Conservation (phyloP, 2,797 vertebrate species). For the Galagoides demidoff region DNA sequence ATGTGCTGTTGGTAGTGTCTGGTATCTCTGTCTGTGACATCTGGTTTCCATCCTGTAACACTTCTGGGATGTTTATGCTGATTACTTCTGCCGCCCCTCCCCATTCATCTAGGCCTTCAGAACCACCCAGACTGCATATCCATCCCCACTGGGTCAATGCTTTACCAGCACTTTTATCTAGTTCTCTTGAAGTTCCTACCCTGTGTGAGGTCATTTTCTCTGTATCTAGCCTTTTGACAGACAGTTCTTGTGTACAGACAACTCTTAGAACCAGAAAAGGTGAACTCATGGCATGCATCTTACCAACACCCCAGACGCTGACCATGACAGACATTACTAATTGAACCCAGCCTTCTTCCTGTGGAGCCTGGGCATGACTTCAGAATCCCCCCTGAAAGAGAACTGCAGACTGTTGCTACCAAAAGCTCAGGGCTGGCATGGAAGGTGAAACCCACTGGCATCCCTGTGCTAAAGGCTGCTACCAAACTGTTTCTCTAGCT, state of each 20-base stretch:
- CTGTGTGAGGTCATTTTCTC: background rate
- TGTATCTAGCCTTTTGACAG: background rate
- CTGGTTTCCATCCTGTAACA: background rate
- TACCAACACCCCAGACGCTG: background rate
- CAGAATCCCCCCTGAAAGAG: background rate
- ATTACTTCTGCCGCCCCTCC: background rate
- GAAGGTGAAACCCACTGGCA: fast-evolving
- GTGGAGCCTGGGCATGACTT: background rate
- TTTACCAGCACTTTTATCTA: fast-evolving
- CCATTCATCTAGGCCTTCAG: background rate
- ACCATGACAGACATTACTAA: background rate
- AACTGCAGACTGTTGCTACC: background rate
- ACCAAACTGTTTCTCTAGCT: background rate
- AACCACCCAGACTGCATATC: fast-evolving
- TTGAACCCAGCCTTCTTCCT: background rate
- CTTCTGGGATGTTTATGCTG: fast-evolving
- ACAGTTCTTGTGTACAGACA: background rate
- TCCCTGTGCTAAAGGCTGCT: background rate
- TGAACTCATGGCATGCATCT: background rate
- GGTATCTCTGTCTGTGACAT: background rate
- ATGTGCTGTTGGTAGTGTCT: fast-evolving
- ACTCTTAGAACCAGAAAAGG: background rate
- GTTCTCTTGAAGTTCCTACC: background rate
- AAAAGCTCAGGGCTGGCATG: background rate
- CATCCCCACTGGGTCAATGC: too few relatives aligned